phyloP scores from a whole-genome alignment of 2,888 invertebrate species.

The Lathronympha strigana region DNA sequence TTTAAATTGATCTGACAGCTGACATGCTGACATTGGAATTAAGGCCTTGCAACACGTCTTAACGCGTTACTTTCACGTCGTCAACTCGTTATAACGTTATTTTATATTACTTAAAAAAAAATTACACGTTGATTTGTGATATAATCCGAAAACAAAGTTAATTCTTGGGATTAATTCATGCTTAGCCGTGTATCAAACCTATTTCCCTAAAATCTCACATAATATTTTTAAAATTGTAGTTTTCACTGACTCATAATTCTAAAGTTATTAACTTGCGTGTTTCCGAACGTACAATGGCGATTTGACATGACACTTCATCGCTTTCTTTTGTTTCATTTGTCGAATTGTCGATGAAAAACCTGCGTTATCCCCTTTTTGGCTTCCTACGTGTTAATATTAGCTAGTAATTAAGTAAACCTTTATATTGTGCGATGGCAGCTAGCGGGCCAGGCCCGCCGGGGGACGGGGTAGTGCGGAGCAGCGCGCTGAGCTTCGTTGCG shows the following conservation, averaged over 20 bases:
- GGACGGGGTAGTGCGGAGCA: constrained; percentile 67
- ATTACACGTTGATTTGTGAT: neutral
- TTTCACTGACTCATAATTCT: neutral
- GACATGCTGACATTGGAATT: constrained; percentile 31
- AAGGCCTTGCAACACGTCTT: neutral
- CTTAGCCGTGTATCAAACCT: no score
- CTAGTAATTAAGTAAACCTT: constrained; percentile 28
- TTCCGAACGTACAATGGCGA: constrained; percentile 20
- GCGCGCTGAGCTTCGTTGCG: constrained; percentile 72
- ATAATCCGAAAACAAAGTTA: no score
- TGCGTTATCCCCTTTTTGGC: constrained; percentile 17
- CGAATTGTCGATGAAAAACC: constrained; percentile 30
- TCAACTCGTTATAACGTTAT: constrained; percentile 6
- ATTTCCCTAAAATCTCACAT: no score
- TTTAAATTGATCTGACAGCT: constrained; percentile 43
- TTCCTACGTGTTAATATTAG: constrained; percentile 3
- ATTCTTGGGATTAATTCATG: no score
- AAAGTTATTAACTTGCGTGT: neutral
- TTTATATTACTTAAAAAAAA: neutral
- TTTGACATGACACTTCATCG: constrained; percentile 28
- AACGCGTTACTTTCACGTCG: constrained; percentile 1
- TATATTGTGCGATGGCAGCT: constrained; percentile 55
- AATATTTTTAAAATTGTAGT: neutral
- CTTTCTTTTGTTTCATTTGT: constrained; percentile 31
- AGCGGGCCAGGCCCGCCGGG: constrained; percentile 53